Conservation (phyloP, 1,140 invertebrate genomes). For the Brachionus asplanchnoidis region DNA sequence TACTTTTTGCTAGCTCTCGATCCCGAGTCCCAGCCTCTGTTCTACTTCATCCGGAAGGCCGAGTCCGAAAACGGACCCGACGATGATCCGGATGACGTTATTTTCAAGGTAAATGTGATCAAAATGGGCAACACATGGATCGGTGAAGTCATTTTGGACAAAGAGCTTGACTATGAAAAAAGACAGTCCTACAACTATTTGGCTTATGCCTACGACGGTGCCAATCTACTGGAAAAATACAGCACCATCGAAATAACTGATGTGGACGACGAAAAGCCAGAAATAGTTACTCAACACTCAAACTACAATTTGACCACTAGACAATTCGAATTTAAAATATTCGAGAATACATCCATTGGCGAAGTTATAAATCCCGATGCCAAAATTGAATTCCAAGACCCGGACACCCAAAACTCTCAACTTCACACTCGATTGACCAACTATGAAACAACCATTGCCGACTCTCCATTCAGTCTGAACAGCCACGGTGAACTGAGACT, state of each 20-base stretch:
- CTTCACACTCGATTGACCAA: background rate
- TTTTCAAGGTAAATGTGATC: constrained; percentile 25
- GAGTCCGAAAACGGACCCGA: background rate
- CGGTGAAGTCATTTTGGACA: constrained; percentile 21
- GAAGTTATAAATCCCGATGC: background rate
- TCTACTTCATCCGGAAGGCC: constrained; percentile 19
- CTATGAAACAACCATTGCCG: background rate
- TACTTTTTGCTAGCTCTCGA: constrained; percentile 1
- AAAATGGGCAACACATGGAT: constrained; percentile 21
- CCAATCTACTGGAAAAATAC: constrained; percentile 34
- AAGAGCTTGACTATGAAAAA: constrained; percentile 35
- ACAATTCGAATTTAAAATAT: constrained; percentile 32
- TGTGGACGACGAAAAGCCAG: constrained; percentile 31
- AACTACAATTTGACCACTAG: background rate
- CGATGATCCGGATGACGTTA: constrained; percentile 8
- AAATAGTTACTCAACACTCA: background rate
- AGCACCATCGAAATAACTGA: constrained; percentile 29
- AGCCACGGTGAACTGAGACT: background rate
- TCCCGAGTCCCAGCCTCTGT: constrained; percentile 14
- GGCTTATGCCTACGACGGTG: constrained; percentile 15
- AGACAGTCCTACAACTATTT: constrained; percentile 27
- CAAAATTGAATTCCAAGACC: background rate
- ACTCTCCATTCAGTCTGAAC: constrained; percentile 22
- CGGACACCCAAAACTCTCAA: constrained; percentile 26
- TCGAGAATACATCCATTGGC: constrained; percentile 31